phyloP scores from a whole-genome alignment of 2,113 vertebrate species.

The Hyperopisus bebe region DNA sequence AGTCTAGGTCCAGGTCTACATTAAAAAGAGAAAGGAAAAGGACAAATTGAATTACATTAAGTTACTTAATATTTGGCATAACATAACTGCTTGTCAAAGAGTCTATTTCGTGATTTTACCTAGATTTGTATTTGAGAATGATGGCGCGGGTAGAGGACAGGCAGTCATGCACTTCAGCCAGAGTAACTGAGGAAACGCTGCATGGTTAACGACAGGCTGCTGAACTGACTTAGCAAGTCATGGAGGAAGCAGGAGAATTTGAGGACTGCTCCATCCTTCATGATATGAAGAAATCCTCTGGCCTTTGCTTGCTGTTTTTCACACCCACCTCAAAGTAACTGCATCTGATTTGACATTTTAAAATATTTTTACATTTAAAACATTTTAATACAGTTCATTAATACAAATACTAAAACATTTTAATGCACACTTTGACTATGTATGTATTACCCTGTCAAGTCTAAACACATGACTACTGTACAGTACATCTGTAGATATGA shows the following conservation, averaged over 20 bases:
- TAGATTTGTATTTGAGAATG: constrained; percentile 5
- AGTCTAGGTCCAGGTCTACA: neutral
- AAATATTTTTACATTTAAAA: neutral
- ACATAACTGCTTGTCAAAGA: neutral
- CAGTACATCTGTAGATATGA: neutral
- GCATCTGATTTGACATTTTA: neutral
- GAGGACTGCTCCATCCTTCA: neutral
- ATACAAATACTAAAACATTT: neutral
- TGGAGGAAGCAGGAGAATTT: neutral
- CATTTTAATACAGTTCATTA: neutral
- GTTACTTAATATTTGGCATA: neutral
- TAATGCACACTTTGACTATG: neutral
- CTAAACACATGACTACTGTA: neutral
- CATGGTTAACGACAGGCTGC: neutral
- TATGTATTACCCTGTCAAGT: neutral
- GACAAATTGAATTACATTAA: neutral
- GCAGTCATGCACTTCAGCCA: constrained; percentile 5
- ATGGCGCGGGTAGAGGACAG: neutral
- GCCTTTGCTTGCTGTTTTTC: neutral
- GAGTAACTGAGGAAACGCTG: constrained; percentile 1
- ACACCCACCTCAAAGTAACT: neutral
- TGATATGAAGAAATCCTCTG: neutral
- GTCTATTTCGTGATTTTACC: neutral
- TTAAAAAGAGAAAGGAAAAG: neutral
- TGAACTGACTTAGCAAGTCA: constrained; percentile 3